Base-by-base conservation (phyloP, 2,888 invertebrate genomes). In the Acrobasis suavella region DNA sequence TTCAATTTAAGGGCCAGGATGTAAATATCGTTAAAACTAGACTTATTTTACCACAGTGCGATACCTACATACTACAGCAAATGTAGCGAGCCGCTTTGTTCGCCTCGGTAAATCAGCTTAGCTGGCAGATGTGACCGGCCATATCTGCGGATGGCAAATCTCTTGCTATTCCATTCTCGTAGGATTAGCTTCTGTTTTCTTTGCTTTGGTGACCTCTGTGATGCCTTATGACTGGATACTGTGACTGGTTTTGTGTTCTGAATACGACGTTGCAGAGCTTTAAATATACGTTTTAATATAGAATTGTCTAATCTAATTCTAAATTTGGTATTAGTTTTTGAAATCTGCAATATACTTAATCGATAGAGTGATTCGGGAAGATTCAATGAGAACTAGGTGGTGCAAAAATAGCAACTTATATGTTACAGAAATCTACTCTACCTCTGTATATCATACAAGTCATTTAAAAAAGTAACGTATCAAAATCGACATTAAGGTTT, bases 51-150 rank as follows among this genome's bases (percentile, higher is more conserved):
- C 83, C 85, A 73, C 75, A 69, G 73, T 17, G 39, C 42, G 3
- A 16, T 56, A 38, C 55, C 42, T 22, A 9, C 17, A 22, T 17
- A 14, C 46, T 55, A 56, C 56, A 42, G 77, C 88, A 87, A n/a
- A 86, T 82, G 83, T 83, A 75, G 80, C 76, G 69, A 72, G 72
- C 72, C 78, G 74, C 81, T 84, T 85, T 84, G 86, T 87, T 78
- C 83, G 82, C 78, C 75, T 67, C 82, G 73, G 86, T 91, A 91
- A 91, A 91, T 91, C 91, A 90, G 89, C 90, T 90, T 87, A 88
- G 79, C 67, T 73, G 85, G 84, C 83, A 84, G 86, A 87, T 85
- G 85, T 84, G 72, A 74, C 77, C 73, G 76, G 72, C 77, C 78
- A 79, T 86, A 87, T 88, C 88, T 83, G 73, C 72, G 69, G 60